Conservation (phyloP, 1,140 invertebrate species). For the Drosophila sucinea region DNA sequence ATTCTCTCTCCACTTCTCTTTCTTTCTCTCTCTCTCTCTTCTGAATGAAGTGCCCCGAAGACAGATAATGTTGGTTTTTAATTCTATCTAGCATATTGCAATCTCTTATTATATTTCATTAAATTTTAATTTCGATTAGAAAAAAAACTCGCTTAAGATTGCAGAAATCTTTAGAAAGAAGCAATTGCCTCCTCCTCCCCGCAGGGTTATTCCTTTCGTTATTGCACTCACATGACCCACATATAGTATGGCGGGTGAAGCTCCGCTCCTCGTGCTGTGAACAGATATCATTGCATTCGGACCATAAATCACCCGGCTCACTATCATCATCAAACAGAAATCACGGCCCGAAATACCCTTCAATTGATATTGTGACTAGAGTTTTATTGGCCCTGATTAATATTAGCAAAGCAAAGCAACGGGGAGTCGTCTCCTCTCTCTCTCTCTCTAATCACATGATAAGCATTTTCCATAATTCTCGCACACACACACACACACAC, state of each 20-base stretch:
- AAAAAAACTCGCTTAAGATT: no score
- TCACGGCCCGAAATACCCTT: conserved; percentile 77
- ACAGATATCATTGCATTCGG: conserved; percentile 47
- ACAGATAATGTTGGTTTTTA: no score
- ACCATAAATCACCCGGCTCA: conserved; percentile 45
- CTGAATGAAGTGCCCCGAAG: no score
- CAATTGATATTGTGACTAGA: conserved; percentile 75
- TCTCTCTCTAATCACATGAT: conserved; percentile 73
- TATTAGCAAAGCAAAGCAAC: conserved; percentile 60
- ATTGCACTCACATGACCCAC: conserved; percentile 23
- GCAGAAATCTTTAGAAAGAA: no score
- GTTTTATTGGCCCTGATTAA: conserved; percentile 73
- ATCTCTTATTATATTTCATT: no score
- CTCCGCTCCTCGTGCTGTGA: conserved; percentile 30
- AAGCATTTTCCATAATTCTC: conserved; percentile 72
- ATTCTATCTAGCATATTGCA: no score
- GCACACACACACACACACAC: conserved; percentile 32
- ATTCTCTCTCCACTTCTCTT: no score
- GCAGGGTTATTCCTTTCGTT: not conserved
- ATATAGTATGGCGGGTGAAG: not conserved
- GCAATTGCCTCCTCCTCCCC: no score
- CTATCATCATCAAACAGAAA: conserved; percentile 57
- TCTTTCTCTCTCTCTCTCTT: no score
- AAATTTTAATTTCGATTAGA: no score
- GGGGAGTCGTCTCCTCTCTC: conserved; percentile 1